These are phyloP conservation scores for Flexamia atlantica DNA, from an alignment of 2,888 invertebrate genomes.

Conservation along the genomic window DNA sequence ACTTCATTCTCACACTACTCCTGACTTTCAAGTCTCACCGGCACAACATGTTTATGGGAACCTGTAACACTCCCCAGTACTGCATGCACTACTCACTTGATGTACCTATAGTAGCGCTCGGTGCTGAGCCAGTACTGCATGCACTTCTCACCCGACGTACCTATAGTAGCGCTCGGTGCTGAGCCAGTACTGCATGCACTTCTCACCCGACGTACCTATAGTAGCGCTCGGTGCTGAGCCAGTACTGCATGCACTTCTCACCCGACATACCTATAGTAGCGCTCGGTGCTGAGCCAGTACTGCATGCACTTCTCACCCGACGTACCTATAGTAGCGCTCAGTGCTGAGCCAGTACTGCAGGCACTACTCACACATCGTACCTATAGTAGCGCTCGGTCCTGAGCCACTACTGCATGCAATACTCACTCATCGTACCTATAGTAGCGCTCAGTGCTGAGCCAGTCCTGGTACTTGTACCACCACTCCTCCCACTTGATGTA, in stretches of 20 bases:
- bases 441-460: slow-evolving; percentile 89
- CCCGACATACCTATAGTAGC: slow-evolving; percentile 82
- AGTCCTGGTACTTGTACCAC: slow-evolving; percentile 96
- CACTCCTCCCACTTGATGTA: slow-evolving; percentile 96
- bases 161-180: slow-evolving; percentile 86
- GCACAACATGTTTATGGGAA: too few relatives aligned
- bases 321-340: slow-evolving; percentile 85
- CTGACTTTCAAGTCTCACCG: too few relatives aligned
- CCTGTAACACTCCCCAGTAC: too few relatives aligned
- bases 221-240: too few relatives aligned
- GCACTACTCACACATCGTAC: slow-evolving; percentile 91
- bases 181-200: slow-evolving; percentile 94
- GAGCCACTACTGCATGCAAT: too few relatives aligned
- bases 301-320: slow-evolving; percentile 98
- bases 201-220: slow-evolving; percentile 95
- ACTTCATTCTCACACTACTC: too few relatives aligned
- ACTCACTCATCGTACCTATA: slow-evolving; percentile 83
- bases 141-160: slow-evolving; percentile 88
- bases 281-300: slow-evolving; percentile 91
- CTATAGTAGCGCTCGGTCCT: slow-evolving; percentile 83
- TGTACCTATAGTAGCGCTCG: slow-evolving; percentile 85
- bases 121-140: slow-evolving; percentile 93
- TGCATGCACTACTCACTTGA: slow-evolving; percentile 98
- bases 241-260: slow-evolving; percentile 76
- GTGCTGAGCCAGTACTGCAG: slow-evolving; percentile 93